phyloP scores from a whole-genome alignment of 1,140 invertebrate species.

The Sipha flava region DNA sequence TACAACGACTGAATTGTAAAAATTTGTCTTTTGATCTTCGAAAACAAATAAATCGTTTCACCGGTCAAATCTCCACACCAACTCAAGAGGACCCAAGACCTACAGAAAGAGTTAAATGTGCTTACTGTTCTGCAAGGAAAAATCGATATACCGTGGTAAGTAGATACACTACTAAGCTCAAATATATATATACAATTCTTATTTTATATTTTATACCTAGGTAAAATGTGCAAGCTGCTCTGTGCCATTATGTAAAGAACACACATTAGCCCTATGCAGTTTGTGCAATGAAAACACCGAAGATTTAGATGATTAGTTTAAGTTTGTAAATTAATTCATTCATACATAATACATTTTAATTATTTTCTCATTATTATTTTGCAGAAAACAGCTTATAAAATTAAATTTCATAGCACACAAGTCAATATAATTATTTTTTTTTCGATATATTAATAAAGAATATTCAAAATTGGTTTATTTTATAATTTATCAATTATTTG shows the following conservation, averaged over 20 bases:
- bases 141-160: conserved; percentile 8
- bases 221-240: conserved; percentile 2
- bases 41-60: conserved; percentile 10
- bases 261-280: background rate
- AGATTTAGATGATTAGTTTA: background rate
- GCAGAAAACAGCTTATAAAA: background rate
- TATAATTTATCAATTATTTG: background rate
- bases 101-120: conserved; percentile 1
- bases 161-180: background rate
- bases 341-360: background rate
- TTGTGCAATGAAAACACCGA: background rate
- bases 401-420: background rate
- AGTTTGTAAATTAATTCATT: background rate
- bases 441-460: background rate
- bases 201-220: background rate
- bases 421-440: background rate
- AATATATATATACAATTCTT: background rate
- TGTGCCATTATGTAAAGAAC: background rate
- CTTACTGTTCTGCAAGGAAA: conserved; percentile 13
- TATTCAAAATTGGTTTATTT: background rate
- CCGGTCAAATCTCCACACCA: background rate
- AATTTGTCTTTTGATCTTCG: background rate
- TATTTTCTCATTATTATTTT: background rate
- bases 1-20: conserved; percentile 1
- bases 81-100: conserved; percentile 1